These are phyloP conservation scores for Luidia sarsii DNA, from an alignment of 53 echinoderm and acorn worm genomes.

Conservation along the genomic window DNA sequence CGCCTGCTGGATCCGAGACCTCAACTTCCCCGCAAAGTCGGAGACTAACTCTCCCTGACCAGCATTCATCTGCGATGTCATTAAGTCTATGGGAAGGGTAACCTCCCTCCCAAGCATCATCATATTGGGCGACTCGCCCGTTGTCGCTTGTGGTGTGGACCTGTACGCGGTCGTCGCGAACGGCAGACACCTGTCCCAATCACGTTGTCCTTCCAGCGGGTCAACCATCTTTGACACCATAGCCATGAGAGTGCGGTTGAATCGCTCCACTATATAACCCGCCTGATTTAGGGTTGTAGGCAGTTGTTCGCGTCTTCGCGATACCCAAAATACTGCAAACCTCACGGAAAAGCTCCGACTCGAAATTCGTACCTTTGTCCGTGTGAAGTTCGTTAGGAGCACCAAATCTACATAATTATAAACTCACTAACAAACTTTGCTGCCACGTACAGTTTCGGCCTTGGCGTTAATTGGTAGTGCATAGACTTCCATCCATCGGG, in stretches of 20 bases:
- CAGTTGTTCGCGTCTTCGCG: background rate
- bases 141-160: background rate
- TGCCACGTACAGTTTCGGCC: background rate
- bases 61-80: background rate
- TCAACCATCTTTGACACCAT: background rate
- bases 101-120: conserved; percentile 26
- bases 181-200: background rate
- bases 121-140: conserved; percentile 3
- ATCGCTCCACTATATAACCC: no score
- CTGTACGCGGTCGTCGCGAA: background rate
- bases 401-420: background rate
- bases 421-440: background rate
- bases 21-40: background rate
- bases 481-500: background rate
- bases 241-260: background rate
- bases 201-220: background rate
- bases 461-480: background rate
- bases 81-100: background rate
- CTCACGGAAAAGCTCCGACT: background rate
- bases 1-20: background rate
- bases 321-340: background rate
- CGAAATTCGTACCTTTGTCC: background rate
- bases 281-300: background rate
- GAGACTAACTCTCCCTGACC: background rate
- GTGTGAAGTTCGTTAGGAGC: background rate